phyloP scores from a whole-genome alignment of 2,888 invertebrate genomes.

The Nomada goodeniana region DNA sequence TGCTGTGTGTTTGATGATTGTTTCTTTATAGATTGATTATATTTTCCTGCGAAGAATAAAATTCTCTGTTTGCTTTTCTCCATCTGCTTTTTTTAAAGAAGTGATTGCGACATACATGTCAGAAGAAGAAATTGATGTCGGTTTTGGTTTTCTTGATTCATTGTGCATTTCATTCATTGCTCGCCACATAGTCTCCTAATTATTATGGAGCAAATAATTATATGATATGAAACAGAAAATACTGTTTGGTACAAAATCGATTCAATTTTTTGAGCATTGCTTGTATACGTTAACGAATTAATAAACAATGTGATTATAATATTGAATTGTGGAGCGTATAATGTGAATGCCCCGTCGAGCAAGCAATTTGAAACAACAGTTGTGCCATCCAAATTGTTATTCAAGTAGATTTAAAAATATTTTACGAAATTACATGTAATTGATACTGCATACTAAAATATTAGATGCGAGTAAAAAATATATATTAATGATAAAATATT shows the following conservation, averaged over 20 bases:
- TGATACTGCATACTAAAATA: background rate
- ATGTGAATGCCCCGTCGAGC: constrained; percentile 14
- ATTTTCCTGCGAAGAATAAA: too few relatives aligned
- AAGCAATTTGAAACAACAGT: constrained; percentile 30
- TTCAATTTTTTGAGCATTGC: constrained; percentile 32
- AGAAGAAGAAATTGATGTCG: too few relatives aligned
- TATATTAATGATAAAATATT: too few relatives aligned
- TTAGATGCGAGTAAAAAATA: too few relatives aligned
- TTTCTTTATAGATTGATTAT: too few relatives aligned
- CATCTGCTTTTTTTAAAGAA: too few relatives aligned
- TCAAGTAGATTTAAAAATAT: constrained; percentile 20
- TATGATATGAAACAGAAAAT: constrained; percentile 17
- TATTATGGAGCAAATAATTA: constrained; percentile 40
- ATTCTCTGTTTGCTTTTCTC: too few relatives aligned
- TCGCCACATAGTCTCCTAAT: constrained; percentile 19
- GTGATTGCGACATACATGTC: too few relatives aligned
- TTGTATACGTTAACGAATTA: constrained; percentile 25
- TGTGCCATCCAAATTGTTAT: constrained; percentile 17
- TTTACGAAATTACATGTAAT: background rate
- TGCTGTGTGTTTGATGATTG: too few relatives aligned
- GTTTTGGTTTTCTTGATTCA: too few relatives aligned
- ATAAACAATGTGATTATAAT: constrained; percentile 36
- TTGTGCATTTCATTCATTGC: background rate
- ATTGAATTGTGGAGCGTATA: constrained; percentile 27
- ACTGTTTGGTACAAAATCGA: constrained; percentile 28